Base-by-base conservation (phyloP, 2,888 invertebrate species). In the Drosophila pseudotalamancana region DNA sequence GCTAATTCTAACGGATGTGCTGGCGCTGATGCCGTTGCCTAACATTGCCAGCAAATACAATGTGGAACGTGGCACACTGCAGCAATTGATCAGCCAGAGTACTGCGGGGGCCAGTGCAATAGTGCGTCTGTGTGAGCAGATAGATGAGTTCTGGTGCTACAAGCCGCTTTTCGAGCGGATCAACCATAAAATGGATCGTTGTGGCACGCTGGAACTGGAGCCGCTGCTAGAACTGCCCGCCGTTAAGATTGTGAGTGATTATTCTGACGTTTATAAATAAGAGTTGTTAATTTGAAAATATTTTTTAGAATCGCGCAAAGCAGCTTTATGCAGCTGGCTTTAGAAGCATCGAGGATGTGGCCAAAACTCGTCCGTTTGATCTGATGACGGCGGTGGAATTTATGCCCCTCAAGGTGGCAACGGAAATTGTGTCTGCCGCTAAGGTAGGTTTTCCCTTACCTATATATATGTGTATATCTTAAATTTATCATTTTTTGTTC, bases 201-300 rank as follows among this genome's bases (percentile, higher is more conserved):
- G 97, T 91, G 96, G 96, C 59, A 94, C 95, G 8, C 92, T 93
- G 0, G 97, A 98, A 77, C 92, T 99, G 53, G 92, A 95, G 27
- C 95, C 95, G 9, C 92, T 99, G 16, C 94, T 99, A 95, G 96
- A 97, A 72, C 93, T 99, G 74, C 98, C 98, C 1, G 94, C 95
- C 16, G 97, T 99, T 3, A 97, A 96, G 92, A 94, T 95, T 92
- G 95, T 95, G 91, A 88, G 82, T 45, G 11, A 3, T 2, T n/a
- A 18, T 25, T 4, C 4, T 1, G n/a, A n/a, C n/a, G n/a, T n/a
- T n/a, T n/a, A n/a, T n/a, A n/a, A n/a, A n/a, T n/a, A n/a, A n/a
- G n/a, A n/a, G n/a, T n/a, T n/a, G n/a, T n/a, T n/a, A n/a, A 18
- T 12, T 18, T 8, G 0, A 12, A 6, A 4, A 2, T 0, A 19